Evolutionary conservation across 2,888 invertebrate genomes (phyloP).

Genomic region (Protonemura montana): DNA sequence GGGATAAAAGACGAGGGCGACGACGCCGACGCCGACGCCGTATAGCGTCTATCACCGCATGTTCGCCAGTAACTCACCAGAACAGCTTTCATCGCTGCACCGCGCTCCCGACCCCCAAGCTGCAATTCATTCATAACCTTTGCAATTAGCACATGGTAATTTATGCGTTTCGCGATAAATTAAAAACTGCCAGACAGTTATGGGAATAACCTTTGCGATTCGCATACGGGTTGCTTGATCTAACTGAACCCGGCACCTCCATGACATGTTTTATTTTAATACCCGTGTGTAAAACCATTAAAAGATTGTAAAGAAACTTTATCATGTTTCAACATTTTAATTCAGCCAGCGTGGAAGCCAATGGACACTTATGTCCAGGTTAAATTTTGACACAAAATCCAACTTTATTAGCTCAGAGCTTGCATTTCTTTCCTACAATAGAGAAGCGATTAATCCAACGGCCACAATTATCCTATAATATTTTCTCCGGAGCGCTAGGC

Average conservation of each 20-base stretch:
- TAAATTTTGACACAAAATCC: background rate
- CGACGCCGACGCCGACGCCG: background rate
- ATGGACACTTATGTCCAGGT: background rate
- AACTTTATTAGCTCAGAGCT: background rate
- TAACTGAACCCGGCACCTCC: background rate
- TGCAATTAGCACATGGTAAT: background rate
- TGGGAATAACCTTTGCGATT: background rate
- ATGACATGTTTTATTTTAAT: too few relatives aligned
- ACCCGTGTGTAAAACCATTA: background rate
- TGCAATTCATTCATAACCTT: background rate
- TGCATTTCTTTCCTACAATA: background rate
- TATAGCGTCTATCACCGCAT: background rate
- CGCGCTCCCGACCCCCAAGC: background rate
- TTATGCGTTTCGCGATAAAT: background rate
- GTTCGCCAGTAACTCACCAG: background rate
- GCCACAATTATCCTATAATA: background rate
- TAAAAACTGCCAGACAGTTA: background rate
- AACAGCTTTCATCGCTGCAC: background rate
- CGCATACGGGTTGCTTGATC: background rate
- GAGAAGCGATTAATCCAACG: background rate
- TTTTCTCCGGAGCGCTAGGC: background rate
- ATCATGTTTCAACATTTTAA: background rate
- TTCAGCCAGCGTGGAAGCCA: background rate
- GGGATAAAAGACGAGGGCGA: constrained; percentile 13
- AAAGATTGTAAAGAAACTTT: background rate